Conservation (phyloP, 1,140 invertebrate species). For the Drosophila orena region DNA sequence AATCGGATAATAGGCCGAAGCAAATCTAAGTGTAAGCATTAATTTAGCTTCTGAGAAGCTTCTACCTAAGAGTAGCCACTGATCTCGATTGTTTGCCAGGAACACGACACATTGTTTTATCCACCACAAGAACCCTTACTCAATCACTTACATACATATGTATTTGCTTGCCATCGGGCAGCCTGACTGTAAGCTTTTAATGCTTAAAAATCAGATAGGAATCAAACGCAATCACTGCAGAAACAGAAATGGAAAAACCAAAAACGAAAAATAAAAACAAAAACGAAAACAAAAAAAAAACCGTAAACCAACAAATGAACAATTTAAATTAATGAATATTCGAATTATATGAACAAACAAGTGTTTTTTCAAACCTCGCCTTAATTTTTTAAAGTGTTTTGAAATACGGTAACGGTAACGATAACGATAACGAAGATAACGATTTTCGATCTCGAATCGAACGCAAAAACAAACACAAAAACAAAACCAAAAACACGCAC, state of each 20-base stretch:
- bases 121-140: constrained; percentile 7
- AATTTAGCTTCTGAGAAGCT: constrained; percentile 70
- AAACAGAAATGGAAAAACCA: constrained; percentile 37
- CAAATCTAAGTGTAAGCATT: constrained; percentile 49
- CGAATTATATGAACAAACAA: constrained; percentile 44
- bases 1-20: constrained; percentile 19
- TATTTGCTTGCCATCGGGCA: constrained; percentile 57
- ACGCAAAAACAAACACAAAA: background rate
- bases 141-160: constrained; percentile 42
- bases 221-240: constrained; percentile 62
- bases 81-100: constrained; percentile 41
- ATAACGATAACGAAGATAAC: constrained; percentile 19
- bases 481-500: constrained; percentile 36
- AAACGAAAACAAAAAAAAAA: background rate
- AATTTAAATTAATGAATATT: constrained; percentile 47
- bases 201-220: constrained; percentile 61
- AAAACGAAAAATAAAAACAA: too few relatives aligned
- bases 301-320: constrained; percentile 34
- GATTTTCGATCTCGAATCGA: background rate
- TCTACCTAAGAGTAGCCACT: constrained; percentile 54
- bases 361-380: constrained; percentile 65
- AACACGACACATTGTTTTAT: constrained; percentile 26
- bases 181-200: constrained; percentile 64
- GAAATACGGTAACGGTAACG: constrained; percentile 32
- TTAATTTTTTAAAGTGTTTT: constrained; percentile 68